Conservation (phyloP, 2,113 vertebrate genomes). For the Galemys pyrenaicus region DNA sequence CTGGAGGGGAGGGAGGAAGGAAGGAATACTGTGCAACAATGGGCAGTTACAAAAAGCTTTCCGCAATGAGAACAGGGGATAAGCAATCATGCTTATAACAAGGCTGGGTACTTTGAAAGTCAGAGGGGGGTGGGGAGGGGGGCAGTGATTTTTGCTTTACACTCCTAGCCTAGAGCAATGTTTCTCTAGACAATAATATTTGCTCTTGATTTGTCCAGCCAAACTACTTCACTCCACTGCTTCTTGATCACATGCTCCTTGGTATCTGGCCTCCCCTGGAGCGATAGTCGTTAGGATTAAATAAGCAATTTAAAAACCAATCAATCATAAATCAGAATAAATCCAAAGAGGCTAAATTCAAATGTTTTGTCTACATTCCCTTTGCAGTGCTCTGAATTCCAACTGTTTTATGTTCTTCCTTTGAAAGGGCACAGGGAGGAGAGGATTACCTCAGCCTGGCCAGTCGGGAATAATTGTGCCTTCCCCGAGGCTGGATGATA, state of each 20-base stretch:
- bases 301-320: conserved; percentile 75
- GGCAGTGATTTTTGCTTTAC: conserved; percentile 47
- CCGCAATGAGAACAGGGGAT: conserved; percentile 17
- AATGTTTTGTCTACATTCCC: conserved; percentile 67
- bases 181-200: conserved; percentile 28
- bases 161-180: conserved; percentile 32
- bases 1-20: background rate
- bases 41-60: conserved; percentile 49
- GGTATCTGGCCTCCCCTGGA: conserved; percentile 58
- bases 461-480: conserved; percentile 70
- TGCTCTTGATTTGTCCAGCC: conserved; percentile 47
- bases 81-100: conserved; percentile 41
- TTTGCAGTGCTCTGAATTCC: conserved; percentile 70
- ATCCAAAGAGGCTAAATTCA: conserved; percentile 69
- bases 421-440: conserved; percentile 69
- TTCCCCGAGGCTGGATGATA: conserved; percentile 72
- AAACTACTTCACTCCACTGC: conserved; percentile 15
- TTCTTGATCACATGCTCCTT: conserved; percentile 46
- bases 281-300: conserved; percentile 50
- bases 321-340: conserved; percentile 70
- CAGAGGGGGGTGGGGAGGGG: background rate
- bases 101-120: conserved; percentile 50
- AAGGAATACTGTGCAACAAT: conserved; percentile 40
- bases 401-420: conserved; percentile 72
- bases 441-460: conserved; percentile 66